Evolutionary conservation across 2,113 vertebrate genomes (phyloP).

Genomic region (Callaeas wilsoni): DNA sequence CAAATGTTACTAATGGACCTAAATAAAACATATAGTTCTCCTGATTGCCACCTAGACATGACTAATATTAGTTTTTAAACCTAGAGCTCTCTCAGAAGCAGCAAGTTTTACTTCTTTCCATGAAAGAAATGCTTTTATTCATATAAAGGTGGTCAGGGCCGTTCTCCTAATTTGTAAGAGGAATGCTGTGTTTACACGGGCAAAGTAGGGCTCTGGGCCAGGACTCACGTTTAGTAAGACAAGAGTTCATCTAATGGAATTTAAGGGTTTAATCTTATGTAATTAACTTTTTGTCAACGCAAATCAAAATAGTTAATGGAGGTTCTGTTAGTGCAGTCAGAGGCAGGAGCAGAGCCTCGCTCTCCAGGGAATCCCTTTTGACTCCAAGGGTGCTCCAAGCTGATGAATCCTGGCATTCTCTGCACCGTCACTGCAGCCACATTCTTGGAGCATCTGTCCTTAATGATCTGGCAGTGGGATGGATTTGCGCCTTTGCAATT

Average conservation of each 20-base stretch:
- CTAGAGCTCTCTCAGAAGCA: not conserved
- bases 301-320: not conserved
- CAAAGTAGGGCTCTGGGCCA: not conserved
- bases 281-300: not conserved
- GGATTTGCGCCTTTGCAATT: not conserved
- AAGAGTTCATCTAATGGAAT: not conserved
- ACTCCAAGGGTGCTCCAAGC: not conserved
- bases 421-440: not conserved
- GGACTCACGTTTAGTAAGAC: not conserved
- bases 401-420: not conserved
- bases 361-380: not conserved
- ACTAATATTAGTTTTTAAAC: not conserved
- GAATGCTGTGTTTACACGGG: not conserved
- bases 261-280: not conserved
- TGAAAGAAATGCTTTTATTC: not conserved
- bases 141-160: not conserved
- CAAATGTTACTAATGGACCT: not conserved
- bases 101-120: not conserved
- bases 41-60: not conserved
- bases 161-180: not conserved
- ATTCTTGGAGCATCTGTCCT: not conserved
- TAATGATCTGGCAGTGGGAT: not conserved
- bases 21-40: not conserved
- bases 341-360: not conserved
- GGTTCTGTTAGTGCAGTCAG: not conserved